Percentiles rank a stretch among this genome's conserved stretches.
Evolutionary conservation across 2,113 vertebrate genomes (phyloP).

Genomic region (Chloroceryle aenea): DNA sequence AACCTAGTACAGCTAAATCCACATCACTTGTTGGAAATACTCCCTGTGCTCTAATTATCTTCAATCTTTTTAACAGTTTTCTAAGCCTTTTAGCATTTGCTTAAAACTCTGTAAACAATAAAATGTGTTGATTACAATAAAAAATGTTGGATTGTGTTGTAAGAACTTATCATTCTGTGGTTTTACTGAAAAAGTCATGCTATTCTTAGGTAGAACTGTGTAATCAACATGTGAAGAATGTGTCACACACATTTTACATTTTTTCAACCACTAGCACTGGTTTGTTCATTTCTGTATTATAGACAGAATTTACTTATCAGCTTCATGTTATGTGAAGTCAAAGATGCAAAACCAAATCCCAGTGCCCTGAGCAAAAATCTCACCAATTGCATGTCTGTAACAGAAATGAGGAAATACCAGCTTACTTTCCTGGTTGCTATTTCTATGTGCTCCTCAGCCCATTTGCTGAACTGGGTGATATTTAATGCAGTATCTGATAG

Average conservation of each 20-base stretch:
- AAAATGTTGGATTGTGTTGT: background rate
- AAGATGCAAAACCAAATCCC: background rate
- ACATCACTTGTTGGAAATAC: background rate
- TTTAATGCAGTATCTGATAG: background rate
- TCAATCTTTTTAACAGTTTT: background rate
- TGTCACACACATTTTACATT: background rate
- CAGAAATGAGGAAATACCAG: background rate
- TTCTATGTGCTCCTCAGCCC: background rate
- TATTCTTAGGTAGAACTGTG: constrained; percentile 8
- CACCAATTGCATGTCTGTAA: background rate
- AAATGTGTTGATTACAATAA: constrained; percentile 35
- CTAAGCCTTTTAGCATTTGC: background rate
- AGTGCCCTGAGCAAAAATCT: background rate
- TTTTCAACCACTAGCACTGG: background rate
- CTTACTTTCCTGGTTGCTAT: background rate
- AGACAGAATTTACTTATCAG: background rate
- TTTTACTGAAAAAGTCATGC: constrained; percentile 25
- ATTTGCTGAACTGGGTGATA: background rate
- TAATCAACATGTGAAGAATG: background rate
- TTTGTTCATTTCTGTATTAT: background rate
- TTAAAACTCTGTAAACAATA: constrained; percentile 42
- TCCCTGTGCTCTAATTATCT: background rate
- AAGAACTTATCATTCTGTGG: constrained; percentile 40
- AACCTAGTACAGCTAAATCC: background rate
- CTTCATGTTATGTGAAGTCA: background rate